A percentile compares a stretch with the other conserved stretches of the same genome.
Evolutionary conservation across 1,140 invertebrate species (phyloP).

Genomic region (Diplogasteroides magnus): DNA sequence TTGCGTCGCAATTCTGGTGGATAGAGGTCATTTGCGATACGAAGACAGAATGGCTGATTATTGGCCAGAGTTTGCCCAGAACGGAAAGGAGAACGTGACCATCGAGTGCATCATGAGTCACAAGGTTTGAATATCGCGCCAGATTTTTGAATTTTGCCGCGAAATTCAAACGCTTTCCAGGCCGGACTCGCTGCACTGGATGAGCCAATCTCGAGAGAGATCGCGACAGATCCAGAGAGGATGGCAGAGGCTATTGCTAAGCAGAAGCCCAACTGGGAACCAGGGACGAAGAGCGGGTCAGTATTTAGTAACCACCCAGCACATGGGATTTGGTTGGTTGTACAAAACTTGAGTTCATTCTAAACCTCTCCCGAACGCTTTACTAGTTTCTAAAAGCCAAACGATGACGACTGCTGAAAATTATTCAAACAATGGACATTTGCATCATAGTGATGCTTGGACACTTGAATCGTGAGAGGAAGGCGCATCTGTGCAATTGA

Average conservation of each 20-base stretch:
- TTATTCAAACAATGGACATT: too few relatives aligned
- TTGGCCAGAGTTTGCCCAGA: slow-evolving; percentile 59
- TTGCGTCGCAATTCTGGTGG: slow-evolving; percentile 55
- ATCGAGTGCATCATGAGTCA: slow-evolving; percentile 57
- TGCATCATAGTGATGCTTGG: too few relatives aligned
- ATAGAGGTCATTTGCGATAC: slow-evolving; percentile 56
- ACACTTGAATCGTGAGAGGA: too few relatives aligned
- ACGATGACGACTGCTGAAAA: too few relatives aligned
- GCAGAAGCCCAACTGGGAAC: slow-evolving; percentile 48
- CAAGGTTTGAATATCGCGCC: slow-evolving; percentile 43
- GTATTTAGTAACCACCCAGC: too few relatives aligned
- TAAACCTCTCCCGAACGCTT: too few relatives aligned
- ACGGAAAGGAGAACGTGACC: slow-evolving; percentile 58
- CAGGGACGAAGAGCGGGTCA: slow-evolving; percentile 28
- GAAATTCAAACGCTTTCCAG: slow-evolving; percentile 11
- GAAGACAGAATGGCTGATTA: slow-evolving; percentile 55
- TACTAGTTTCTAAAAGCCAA: too few relatives aligned
- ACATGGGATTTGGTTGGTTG: too few relatives aligned
- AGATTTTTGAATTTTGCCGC: background rate
- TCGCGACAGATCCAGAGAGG: slow-evolving; percentile 27
- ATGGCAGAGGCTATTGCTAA: slow-evolving; percentile 39
- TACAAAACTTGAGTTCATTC: too few relatives aligned
- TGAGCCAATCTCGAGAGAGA: slow-evolving; percentile 26
- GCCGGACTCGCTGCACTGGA: slow-evolving; percentile 31
- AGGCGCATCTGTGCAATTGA: too few relatives aligned